These are phyloP conservation scores for Gnathonemus echidnorhynchus DNA, from an alignment of 2,113 vertebrate genomes.

Conservation along the genomic window DNA sequence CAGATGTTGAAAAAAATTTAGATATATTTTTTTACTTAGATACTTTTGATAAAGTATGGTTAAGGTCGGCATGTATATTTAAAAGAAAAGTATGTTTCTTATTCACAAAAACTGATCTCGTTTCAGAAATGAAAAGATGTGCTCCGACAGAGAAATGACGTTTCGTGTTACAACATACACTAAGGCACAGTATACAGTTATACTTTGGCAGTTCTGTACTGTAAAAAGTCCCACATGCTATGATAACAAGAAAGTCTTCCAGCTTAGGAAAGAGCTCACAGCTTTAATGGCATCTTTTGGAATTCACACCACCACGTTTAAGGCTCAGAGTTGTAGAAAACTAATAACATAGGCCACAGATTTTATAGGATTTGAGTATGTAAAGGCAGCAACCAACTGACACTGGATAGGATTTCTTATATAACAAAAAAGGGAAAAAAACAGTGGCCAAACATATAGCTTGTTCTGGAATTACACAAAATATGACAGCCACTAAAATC, in stretches of 20 bases:
- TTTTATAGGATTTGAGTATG: constrained; percentile 37
- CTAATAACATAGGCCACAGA: constrained; percentile 53
- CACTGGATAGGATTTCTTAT: constrained; percentile 17
- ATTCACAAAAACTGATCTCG: not conserved
- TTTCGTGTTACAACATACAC: constrained; percentile 55
- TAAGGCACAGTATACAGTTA: constrained; percentile 97
- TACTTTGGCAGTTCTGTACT: constrained; percentile 93
- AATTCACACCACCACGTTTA: constrained; percentile 77
- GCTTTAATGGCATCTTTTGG: constrained; percentile 85
- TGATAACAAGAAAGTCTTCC: constrained; percentile 71
- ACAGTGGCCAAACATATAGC: not conserved
- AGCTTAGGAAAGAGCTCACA: constrained; percentile 86
- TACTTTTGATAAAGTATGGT: constrained; percentile 27
- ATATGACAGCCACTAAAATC: constrained; percentile 10
- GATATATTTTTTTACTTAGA: constrained; percentile 3
- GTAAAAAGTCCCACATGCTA: constrained; percentile 73
- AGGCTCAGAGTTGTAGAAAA: constrained; percentile 67
- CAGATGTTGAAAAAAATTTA: constrained; percentile 1
- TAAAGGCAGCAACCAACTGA: constrained; percentile 48
- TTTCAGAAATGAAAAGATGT: constrained; percentile 25
- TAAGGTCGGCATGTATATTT: constrained; percentile 31
- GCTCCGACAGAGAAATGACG: constrained; percentile 20
- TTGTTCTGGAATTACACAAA: constrained; percentile 14
- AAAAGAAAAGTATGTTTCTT: constrained; percentile 21
- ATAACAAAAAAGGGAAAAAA: not conserved